phyloP scores from a whole-genome alignment of 2,888 invertebrate species.

The Ochropleura leucogaster region DNA sequence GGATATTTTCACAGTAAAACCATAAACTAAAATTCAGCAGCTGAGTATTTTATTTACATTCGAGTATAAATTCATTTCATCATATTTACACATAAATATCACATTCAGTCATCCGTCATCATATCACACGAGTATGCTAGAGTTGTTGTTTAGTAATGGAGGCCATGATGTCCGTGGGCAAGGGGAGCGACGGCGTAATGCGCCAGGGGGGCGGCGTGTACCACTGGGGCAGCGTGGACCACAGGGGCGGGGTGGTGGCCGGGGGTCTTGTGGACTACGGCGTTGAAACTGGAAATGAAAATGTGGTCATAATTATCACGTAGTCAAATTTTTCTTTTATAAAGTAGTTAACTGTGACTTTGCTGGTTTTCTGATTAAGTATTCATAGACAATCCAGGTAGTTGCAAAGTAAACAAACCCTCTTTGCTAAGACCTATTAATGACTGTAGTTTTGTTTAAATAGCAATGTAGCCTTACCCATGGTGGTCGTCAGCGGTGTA shows the following conservation, averaged over 20 bases:
- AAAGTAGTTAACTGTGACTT: neutral
- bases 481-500: constrained; percentile 92
- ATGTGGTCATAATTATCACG: neutral
- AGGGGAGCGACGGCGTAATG: constrained; percentile 75
- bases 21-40: constrained; percentile 82
- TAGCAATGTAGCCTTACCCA: constrained; percentile 81
- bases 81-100: constrained; percentile 90
- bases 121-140: constrained; percentile 77
- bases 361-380: neutral
- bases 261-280: constrained; percentile 88
- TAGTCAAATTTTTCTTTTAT: neutral
- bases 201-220: constrained; percentile 79
- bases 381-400: neutral
- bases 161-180: constrained; percentile 86
- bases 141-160: constrained; percentile 82
- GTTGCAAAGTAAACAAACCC: neutral
- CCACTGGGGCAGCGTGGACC: constrained; percentile 80
- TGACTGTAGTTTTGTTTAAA: neutral
- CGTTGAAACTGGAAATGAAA: constrained; percentile 86
- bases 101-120: constrained; percentile 87
- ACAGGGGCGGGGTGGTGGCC: constrained; percentile 87
- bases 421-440: neutral
- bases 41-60: constrained; percentile 88
- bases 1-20: constrained; percentile 57
- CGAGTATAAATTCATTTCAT: constrained; percentile 82